Evolutionary conservation across 2,113 vertebrate genomes (phyloP), one percentile per base, ranked within the genome.

Genomic region (Lates calcarifer): DNA sequence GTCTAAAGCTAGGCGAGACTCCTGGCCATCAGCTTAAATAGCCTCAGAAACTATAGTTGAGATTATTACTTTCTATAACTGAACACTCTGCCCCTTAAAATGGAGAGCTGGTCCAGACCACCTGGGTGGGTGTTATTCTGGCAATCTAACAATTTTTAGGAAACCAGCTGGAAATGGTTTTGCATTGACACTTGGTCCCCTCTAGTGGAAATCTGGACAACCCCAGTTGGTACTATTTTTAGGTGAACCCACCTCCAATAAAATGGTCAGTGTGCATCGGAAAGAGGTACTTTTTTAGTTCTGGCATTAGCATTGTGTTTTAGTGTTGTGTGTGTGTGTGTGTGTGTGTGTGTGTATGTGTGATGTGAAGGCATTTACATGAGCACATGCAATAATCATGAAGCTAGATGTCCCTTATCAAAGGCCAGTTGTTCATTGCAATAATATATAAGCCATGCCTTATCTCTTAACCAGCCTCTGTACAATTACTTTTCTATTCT

Each of bases 401-500:
- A 78, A 78, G 28, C 49, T 47, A 33, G 51, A 56, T 1, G 39
- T 74, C 22, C 15, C 55, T 39, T 77, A 82, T 86, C 72, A 55
- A 37, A 56, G 61, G 60, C 2, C 68, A 66, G 41, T 82, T 70
- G 60, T 82, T 86, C 73, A 51, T 29, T 4, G 14, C 58, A 37
- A 29, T 33, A 5, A 47, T 49, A 62, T 70, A 29, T 73, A 76
- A 87, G 65, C 77, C 62, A 11, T 37, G 29, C 37, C 81, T 77
- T 83, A 86, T 89, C 85, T 74, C 49, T 20, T 1, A 62, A 64
- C 41, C 31, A 15, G 24, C 35, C 6, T 11, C 49, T 22, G 41
- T 17, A 37, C 73, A 55, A 60, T 84, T 43, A 29, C 77, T 85
- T 74, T 74, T 87, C 74, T 68, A 55, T 84, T 86, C 74, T 37